phyloP scores from a whole-genome alignment of 2,888 invertebrate genomes.

The Dascillus cervinus region DNA sequence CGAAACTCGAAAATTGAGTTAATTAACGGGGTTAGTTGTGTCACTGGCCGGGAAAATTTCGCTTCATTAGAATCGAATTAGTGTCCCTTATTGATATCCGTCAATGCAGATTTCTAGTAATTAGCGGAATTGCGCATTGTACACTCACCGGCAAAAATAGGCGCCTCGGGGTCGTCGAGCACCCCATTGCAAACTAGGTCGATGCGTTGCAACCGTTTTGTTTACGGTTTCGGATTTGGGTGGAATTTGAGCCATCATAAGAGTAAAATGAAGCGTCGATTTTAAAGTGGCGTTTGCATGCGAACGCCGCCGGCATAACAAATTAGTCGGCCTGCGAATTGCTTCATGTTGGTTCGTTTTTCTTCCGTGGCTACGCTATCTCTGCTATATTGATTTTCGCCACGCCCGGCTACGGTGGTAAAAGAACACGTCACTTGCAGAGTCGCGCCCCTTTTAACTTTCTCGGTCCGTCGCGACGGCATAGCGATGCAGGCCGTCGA shows the following conservation, averaged over 20 bases:
- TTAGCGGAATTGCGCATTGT: too few relatives aligned
- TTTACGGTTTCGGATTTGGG: too few relatives aligned
- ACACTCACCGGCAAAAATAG: too few relatives aligned
- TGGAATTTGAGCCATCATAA: background rate
- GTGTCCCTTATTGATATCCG: too few relatives aligned
- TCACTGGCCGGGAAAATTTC: too few relatives aligned
- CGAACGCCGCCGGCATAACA: constrained; percentile 14
- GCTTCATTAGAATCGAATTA: too few relatives aligned
- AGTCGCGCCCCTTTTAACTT: constrained; percentile 20
- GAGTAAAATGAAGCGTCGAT: background rate
- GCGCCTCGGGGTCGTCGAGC: too few relatives aligned
- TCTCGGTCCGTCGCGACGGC: constrained; percentile 18
- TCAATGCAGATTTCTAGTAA: too few relatives aligned
- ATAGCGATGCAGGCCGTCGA: constrained; percentile 20
- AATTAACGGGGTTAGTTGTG: too few relatives aligned
- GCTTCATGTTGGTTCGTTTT: constrained; percentile 25
- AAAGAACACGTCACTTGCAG: constrained; percentile 32
- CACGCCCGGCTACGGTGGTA: constrained; percentile 29
- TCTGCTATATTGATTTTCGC: constrained; percentile 33
- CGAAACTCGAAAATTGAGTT: too few relatives aligned
- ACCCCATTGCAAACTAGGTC: too few relatives aligned
- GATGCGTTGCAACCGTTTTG: too few relatives aligned
- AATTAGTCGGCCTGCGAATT: constrained; percentile 16
- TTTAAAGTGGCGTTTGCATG: constrained; percentile 14
- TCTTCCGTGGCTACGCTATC: constrained; percentile 28